These are phyloP conservation scores for Hycleus phaleratus DNA, from an alignment of 1,140 invertebrate species.

Conservation along the genomic window DNA sequence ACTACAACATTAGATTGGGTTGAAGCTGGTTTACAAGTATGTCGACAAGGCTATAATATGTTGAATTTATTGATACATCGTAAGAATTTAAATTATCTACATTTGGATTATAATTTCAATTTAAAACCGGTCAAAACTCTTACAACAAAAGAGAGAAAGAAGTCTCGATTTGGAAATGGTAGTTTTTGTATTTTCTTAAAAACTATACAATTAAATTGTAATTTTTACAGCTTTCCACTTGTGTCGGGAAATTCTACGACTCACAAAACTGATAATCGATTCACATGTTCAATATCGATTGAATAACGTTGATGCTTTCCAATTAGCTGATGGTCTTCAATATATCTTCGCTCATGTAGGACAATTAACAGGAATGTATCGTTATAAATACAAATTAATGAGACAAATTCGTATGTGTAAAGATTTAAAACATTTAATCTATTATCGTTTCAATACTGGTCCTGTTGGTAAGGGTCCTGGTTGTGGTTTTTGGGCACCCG, in stretches of 20 bases:
- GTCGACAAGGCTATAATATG: conserved; percentile 99
- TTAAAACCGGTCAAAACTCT: conserved; percentile 99
- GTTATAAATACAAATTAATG: conserved; percentile 99
- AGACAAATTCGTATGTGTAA: conserved; percentile 99
- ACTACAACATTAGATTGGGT: conserved; percentile 99
- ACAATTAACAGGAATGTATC: conserved; percentile 99
- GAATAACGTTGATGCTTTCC: conserved; percentile 99
- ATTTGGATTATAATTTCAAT: conserved; percentile 99
- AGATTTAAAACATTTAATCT: conserved; percentile 98
- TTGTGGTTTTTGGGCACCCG: conserved; percentile 98
- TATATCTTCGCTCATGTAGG: conserved; percentile 99
- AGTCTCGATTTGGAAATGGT: conserved; percentile 98
- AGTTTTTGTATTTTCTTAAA: conserved; percentile 29
- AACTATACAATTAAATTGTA: neutral
- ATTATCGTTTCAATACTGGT: conserved; percentile 98
- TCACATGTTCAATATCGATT: conserved; percentile 98
- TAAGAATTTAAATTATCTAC: conserved; percentile 98
- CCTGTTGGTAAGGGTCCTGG: conserved; percentile 98
- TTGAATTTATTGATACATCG: conserved; percentile 97
- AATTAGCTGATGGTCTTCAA: conserved; percentile 97
- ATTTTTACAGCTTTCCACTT: conserved; percentile 84
- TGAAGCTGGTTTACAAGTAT: conserved; percentile 95
- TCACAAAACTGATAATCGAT: conserved; percentile 98
- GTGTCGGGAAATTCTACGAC: conserved; percentile 93
- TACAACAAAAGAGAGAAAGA: conserved; percentile 98